Conservation (phyloP, 1,140 invertebrate genomes). For the Stegodyphus dumicola region DNA sequence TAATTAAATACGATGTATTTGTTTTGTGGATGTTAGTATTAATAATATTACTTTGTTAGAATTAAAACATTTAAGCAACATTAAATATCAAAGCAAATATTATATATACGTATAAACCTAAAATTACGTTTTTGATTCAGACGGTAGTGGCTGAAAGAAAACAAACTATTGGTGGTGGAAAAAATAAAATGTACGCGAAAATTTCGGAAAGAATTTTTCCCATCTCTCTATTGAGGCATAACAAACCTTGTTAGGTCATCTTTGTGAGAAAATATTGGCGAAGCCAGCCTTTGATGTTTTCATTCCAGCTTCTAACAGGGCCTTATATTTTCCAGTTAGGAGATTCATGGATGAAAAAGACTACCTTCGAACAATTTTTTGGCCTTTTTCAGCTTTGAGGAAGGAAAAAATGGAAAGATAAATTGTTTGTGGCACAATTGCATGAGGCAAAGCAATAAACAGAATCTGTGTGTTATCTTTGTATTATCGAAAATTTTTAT, state of each 20-base stretch:
- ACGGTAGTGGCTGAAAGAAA: too few relatives aligned
- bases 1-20: too few relatives aligned
- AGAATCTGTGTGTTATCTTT: not conserved
- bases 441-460: not conserved
- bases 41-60: too few relatives aligned
- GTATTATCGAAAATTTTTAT: not conserved
- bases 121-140: too few relatives aligned
- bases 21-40: too few relatives aligned
- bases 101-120: too few relatives aligned
- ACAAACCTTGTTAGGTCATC: constrained; percentile 10
- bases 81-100: too few relatives aligned
- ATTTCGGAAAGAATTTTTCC: not conserved
- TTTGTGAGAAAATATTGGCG: constrained; percentile 7
- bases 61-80: too few relatives aligned
- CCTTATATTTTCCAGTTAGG: constrained; percentile 13
- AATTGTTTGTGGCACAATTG: not conserved
- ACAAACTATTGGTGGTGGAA: not conserved
- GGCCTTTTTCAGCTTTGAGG: not conserved
- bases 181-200: not conserved
- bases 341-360: not conserved
- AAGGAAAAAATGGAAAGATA: not conserved
- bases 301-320: not conserved
- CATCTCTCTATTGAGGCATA: not conserved
- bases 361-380: not conserved
- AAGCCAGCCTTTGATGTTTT: constrained; percentile 9